A percentile compares a stretch with the other conserved stretches of the same genome.
Evolutionary conservation across 2,113 vertebrate genomes (phyloP).

Genomic region (Lagopus leucura): DNA sequence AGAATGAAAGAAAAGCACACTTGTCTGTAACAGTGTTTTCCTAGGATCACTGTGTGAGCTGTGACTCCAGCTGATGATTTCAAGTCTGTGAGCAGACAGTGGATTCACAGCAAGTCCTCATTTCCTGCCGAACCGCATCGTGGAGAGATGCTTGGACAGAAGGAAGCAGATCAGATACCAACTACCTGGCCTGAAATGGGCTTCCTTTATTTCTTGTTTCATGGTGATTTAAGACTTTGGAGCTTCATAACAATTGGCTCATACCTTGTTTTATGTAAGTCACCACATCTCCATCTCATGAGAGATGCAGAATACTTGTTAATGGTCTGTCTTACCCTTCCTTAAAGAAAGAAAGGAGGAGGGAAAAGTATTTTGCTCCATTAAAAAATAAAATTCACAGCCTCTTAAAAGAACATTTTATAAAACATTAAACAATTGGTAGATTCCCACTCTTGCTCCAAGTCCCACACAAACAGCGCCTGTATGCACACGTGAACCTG

Average conservation of each 20-base stretch:
- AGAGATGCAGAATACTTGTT: background rate
- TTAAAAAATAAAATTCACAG: background rate
- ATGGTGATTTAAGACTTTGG: background rate
- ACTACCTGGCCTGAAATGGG: background rate
- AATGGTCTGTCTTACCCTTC: background rate
- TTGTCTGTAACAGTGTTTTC: constrained; percentile 15
- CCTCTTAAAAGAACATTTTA: background rate
- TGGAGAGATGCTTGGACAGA: background rate
- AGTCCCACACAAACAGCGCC: rapidly evolving
- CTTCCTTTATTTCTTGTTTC: background rate
- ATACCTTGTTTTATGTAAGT: background rate
- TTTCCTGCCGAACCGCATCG: background rate
- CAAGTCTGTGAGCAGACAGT: background rate
- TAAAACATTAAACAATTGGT: background rate
- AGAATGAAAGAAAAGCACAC: background rate
- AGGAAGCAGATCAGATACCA: background rate
- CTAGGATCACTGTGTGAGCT: background rate
- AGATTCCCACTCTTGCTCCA: background rate
- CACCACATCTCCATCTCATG: background rate
- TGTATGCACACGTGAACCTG: background rate
- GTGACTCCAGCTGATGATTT: background rate
- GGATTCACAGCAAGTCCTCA: background rate
- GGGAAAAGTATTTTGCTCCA: background rate
- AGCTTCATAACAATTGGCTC: background rate
- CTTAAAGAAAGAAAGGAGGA: background rate